A percentile compares a stretch with the other conserved stretches of the same genome.
Conservation (phyloP, 1,140 invertebrate species). For the Drosophila pseudoananassae region DNA sequence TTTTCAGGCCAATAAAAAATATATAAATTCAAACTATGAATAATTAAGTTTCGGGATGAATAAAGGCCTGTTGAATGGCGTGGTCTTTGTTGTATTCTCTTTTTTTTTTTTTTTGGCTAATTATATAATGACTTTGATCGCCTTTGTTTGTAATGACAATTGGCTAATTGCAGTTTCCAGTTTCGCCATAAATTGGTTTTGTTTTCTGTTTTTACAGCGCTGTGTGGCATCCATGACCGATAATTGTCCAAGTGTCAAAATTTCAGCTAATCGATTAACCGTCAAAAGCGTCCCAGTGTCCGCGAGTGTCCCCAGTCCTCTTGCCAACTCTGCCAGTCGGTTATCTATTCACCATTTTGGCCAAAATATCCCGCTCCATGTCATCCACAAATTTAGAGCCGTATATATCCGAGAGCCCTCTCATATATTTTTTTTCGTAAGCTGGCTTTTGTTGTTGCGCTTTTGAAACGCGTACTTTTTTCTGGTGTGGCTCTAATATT, state of each 20-base stretch:
- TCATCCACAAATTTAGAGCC: slow-evolving; percentile 31
- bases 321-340: slow-evolving; percentile 29
- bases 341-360: slow-evolving; percentile 29
- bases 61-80: not conserved
- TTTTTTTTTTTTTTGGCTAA: not conserved
- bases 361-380: slow-evolving; percentile 13
- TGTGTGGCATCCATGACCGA: slow-evolving; percentile 44
- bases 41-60: slow-evolving; percentile 21
- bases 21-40: slow-evolving; percentile 26
- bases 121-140: not conserved
- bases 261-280: slow-evolving; percentile 67
- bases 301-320: slow-evolving; percentile 14
- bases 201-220: slow-evolving; percentile 8
- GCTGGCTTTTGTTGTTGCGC: slow-evolving; percentile 34
- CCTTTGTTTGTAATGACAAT: not conserved
- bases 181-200: slow-evolving; percentile 1
- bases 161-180: not conserved
- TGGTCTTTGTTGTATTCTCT: not conserved
- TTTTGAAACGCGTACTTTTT: slow-evolving; percentile 32
- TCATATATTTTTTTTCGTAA: slow-evolving; percentile 13
- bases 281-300: slow-evolving; percentile 38
- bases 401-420: no score
- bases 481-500: slow-evolving; percentile 21
- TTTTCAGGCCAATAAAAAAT: slow-evolving; percentile 9
- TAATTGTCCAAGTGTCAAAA: slow-evolving; percentile 63